Evolutionary conservation across 2,888 invertebrate genomes (phyloP).

Genomic region (Geophilus truncorum): DNA sequence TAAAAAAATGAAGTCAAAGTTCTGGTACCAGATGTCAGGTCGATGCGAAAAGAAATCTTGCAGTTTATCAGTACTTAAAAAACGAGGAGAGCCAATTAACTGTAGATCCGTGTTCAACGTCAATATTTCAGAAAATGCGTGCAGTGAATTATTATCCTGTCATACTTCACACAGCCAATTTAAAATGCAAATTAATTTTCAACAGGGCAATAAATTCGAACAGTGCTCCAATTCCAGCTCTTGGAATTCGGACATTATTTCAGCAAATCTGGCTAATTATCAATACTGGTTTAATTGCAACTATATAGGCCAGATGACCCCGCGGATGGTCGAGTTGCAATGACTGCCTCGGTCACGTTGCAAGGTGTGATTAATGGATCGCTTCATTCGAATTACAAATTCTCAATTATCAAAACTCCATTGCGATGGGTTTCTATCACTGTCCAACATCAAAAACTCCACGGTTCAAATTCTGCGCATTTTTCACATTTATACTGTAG

Average conservation of each 20-base stretch:
- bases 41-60: not conserved
- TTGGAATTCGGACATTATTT: not conserved
- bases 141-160: not conserved
- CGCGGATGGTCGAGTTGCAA: not conserved
- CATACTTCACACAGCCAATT: not conserved
- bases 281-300: not conserved
- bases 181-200: not conserved
- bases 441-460: too few relatives aligned
- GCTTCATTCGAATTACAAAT: not conserved
- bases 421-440: not conserved
- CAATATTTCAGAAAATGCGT: not conserved
- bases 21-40: not conserved
- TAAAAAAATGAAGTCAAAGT: too few relatives aligned
- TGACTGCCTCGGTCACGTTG: too few relatives aligned
- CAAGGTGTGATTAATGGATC: not conserved
- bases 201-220: not conserved
- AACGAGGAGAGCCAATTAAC: not conserved
- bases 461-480: too few relatives aligned
- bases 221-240: not conserved
- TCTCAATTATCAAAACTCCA: not conserved
- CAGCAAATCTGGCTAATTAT: not conserved
- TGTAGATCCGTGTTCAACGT: not conserved
- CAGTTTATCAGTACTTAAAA: not conserved
- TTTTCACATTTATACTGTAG: too few relatives aligned
- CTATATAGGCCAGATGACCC: not conserved